phyloP scores from a whole-genome alignment of 2,797 vertebrate genomes.

The Platalea minor region DNA sequence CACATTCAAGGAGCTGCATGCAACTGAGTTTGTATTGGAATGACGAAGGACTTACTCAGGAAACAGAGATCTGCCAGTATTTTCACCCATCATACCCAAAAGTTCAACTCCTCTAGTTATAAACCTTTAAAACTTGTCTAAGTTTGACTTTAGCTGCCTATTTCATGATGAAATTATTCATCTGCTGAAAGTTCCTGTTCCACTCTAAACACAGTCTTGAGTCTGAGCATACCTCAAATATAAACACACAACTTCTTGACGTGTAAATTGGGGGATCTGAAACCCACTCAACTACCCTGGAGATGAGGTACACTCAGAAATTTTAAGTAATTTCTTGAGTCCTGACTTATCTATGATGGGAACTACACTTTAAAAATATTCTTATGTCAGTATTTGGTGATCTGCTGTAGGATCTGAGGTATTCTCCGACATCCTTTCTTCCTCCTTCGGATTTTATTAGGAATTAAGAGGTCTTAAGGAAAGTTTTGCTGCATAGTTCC shows the following conservation, averaged over 20 bases:
- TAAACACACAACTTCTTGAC: neutral
- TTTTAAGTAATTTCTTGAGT: neutral
- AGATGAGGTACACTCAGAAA: neutral
- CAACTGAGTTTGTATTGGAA: neutral
- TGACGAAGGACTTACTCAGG: neutral
- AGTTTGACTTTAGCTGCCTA: neutral
- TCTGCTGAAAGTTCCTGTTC: neutral
- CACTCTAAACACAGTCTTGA: neutral
- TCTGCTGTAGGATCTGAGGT: neutral
- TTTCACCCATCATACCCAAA: neutral
- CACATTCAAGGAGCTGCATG: neutral
- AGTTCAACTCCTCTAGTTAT: neutral
- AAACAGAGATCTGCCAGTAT: neutral
- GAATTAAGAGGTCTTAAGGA: neutral
- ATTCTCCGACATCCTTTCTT: neutral
- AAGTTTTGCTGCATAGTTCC: neutral
- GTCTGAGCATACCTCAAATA: neutral
- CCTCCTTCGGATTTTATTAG: neutral
- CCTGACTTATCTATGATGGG: neutral
- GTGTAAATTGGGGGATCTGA: neutral
- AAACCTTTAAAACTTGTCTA: neutral
- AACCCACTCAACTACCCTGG: neutral
- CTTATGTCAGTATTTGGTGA: neutral
- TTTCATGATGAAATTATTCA: neutral
- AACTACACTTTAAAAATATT: neutral